A percentile compares a stretch with the other conserved stretches of the same genome.
These are phyloP conservation scores for Platerodrilus igneus DNA, from an alignment of 2,888 invertebrate species.

Conservation along the genomic window DNA sequence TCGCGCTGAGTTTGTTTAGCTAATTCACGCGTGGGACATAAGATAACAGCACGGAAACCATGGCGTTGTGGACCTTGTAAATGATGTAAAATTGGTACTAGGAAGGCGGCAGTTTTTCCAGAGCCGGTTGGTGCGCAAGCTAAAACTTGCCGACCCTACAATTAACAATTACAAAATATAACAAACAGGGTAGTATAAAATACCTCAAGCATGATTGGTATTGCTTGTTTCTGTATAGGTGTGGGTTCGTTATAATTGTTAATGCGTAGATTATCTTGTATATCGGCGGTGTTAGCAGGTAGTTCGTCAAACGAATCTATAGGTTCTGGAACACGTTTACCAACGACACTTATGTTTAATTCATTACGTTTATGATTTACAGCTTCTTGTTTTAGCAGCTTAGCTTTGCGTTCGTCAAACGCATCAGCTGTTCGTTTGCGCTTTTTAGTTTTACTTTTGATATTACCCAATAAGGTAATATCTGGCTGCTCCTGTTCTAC, in stretches of 20 bases:
- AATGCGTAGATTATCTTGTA: slow-evolving; percentile 65
- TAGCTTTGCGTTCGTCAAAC: slow-evolving; percentile 47
- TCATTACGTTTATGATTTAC: slow-evolving; percentile 66
- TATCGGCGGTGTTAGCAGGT: slow-evolving; percentile 51
- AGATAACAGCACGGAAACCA: slow-evolving; percentile 81
- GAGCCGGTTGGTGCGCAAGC: slow-evolving; percentile 97
- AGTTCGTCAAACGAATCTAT: slow-evolving; percentile 67
- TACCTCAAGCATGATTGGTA: slow-evolving; percentile 82
- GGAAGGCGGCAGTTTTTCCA: slow-evolving; percentile 94
- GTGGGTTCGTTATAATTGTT: slow-evolving; percentile 76
- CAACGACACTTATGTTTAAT: slow-evolving; percentile 72
- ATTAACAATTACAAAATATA: slow-evolving; percentile 7
- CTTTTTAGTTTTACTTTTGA: slow-evolving; percentile 18
- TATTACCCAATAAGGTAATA: slow-evolving; percentile 17
- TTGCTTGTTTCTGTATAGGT: slow-evolving; percentile 88
- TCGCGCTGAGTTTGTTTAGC: slow-evolving; percentile 87
- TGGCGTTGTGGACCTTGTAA: slow-evolving; percentile 64
- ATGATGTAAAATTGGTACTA: slow-evolving; percentile 79
- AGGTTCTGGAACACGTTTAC: slow-evolving; percentile 75
- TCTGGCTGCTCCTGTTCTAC: slow-evolving; percentile 14
- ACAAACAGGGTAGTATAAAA: slow-evolving; percentile 3
- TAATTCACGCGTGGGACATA: slow-evolving; percentile 91
- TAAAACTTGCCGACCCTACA: slow-evolving; percentile 72
- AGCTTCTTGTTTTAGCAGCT: slow-evolving; percentile 51
- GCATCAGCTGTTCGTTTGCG: slow-evolving; percentile 38